Evolutionary conservation across 2,888 invertebrate species (phyloP), one percentile per base, ranked within the genome.

Genomic region (Brachylomia viminalis): DNA sequence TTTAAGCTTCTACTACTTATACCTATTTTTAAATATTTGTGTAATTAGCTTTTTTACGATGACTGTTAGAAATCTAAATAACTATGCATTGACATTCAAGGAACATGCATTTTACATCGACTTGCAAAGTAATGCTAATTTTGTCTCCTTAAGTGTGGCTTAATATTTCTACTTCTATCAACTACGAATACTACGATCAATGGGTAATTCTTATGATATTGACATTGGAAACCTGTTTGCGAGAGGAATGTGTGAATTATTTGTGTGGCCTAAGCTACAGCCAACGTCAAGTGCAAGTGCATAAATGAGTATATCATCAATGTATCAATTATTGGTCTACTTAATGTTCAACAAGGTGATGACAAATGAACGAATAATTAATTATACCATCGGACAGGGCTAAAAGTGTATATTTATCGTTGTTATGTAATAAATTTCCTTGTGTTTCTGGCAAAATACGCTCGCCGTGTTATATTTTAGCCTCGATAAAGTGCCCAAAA

Each of bases 31-130:
- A 69, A 75, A 61, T 68, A 56, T 74, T 64, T 80, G 68, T 84
- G 54, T 72, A 84, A 27, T 72, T 80, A 84, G 82, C 81, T 84
- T 80, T 84, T 80, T 65, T 84, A 82, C 75, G 30, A 84, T 68
- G 54, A 75, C 42, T 81, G 33, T 78, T 67, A 82, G 15, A 45
- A 76, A 61, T 64, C n/a, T 75, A 82, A 56, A 45, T 58, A 45
- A n/a, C 10, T 30, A 17, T 68, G 62, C 23, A 54, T 82, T 65
- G n/a, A 68, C 10, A 66, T 30, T 75, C 30, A 66, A 30, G 30
- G 52, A 66, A 83, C 27, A 45, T 58, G 79, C 38, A 49, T 83
- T 83, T 71, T 30, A 23, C 38, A 62, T 62, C 56, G n/a, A 79
- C 23, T 79, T 52, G 45, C n/a, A 20, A 58, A 38, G 38, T 47